These are phyloP conservation scores for Dyspetes luteomarginatus DNA, from an alignment of 2,888 invertebrate genomes.

Conservation along the genomic window DNA sequence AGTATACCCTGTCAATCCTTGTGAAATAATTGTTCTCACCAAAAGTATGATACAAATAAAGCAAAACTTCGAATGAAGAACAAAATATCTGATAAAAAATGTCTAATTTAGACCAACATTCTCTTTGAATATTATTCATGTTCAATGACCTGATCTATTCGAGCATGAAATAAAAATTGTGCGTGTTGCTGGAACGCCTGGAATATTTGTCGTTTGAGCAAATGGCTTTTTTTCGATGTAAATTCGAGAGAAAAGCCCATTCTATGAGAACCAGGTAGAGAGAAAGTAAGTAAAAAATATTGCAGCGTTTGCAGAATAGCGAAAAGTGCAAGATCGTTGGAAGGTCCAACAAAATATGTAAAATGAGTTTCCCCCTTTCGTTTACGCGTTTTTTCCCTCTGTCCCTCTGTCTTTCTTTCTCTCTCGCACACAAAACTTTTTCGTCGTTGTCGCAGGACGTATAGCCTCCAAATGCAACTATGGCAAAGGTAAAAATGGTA, in stretches of 20 bases:
- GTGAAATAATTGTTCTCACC: too few species aligned
- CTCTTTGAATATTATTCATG: background rate
- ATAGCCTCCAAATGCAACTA: constrained; percentile 1
- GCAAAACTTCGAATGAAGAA: too few species aligned
- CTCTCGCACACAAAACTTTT: background rate
- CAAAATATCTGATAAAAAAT: too few species aligned
- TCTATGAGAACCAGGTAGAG: background rate
- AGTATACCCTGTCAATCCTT: too few species aligned
- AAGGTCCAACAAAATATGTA: constrained; percentile 39
- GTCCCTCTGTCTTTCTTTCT: too few species aligned
- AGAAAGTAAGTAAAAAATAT: background rate
- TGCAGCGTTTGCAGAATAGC: background rate
- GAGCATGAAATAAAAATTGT: background rate
- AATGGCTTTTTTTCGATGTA: constrained; percentile 12
- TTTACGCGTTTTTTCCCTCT: background rate
- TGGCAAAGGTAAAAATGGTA: background rate
- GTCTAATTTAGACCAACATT: too few species aligned
- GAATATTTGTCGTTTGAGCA: constrained; percentile 6
- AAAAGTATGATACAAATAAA: too few species aligned
- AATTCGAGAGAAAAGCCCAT: background rate
- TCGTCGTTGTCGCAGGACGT: constrained; percentile 2
- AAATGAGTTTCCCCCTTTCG: constrained; percentile 22
- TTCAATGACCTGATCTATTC: too few species aligned
- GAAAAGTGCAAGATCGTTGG: constrained; percentile 26
- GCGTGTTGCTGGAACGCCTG: background rate